These are phyloP conservation scores for Rhagium mordax DNA, from an alignment of 2,888 invertebrate species.

Conservation along the genomic window DNA sequence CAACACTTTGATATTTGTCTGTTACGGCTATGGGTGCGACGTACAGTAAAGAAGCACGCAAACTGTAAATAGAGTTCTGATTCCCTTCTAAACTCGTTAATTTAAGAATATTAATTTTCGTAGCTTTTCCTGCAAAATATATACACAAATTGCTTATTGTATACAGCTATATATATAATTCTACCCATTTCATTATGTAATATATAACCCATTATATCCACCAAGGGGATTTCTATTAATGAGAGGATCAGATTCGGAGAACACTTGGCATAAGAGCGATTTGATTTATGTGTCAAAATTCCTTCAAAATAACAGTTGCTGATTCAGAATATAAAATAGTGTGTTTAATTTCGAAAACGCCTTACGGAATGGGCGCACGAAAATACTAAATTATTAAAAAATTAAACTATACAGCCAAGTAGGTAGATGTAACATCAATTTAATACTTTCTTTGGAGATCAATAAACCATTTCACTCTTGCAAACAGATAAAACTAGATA, in stretches of 20 bases:
- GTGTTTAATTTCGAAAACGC: too few relatives aligned
- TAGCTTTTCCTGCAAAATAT: constrained; percentile 47
- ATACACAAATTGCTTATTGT: constrained; percentile 48
- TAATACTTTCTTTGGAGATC: background rate
- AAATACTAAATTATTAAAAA: too few relatives aligned
- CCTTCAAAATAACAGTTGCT: too few relatives aligned
- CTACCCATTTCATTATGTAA: constrained; percentile 46
- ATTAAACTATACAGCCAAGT: background rate
- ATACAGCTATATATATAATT: constrained; percentile 45
- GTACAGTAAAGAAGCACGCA: constrained; percentile 52
- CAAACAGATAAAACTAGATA: background rate
- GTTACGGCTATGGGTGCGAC: constrained; percentile 29
- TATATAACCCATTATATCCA: constrained; percentile 34
- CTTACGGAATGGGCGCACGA: too few relatives aligned
- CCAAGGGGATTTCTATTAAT: constrained; percentile 44
- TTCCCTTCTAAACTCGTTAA: constrained; percentile 38
- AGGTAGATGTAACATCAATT: background rate
- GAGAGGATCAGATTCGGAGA: constrained; percentile 7
- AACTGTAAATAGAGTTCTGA: constrained; percentile 46
- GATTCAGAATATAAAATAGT: too few relatives aligned
- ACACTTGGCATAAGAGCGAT: background rate
- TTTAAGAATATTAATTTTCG: constrained; percentile 43
- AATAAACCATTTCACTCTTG: background rate
- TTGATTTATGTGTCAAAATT: too few relatives aligned
- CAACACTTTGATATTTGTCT: background rate